Evolutionary conservation across 2,113 vertebrate genomes (phyloP), one percentile per base, ranked within the genome.

Genomic region (Megaceryle torquata): DNA sequence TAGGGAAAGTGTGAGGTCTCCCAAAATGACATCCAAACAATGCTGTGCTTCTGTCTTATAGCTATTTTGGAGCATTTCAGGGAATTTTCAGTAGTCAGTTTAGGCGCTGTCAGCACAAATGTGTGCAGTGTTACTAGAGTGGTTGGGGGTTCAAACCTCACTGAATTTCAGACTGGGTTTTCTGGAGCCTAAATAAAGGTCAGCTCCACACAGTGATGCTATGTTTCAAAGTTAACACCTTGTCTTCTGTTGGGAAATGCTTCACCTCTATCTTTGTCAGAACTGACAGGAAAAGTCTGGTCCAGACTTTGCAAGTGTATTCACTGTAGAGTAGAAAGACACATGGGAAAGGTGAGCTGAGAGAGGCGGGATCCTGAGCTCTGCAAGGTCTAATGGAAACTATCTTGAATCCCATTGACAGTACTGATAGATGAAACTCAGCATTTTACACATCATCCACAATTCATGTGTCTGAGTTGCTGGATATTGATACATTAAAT

Each of bases 391-490:
- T 67, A 15, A 14, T 10, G 17, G 16, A 43, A 85, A 15, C 82
- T 5, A 5, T 28, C 54, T 35, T 24, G 51, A 12, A 31, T 56
- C n/a, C 10, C 59, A 11, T 0, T 1, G 37, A 13, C 5, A 24
- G 41, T 7, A 59, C 72, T 5, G 15, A 7, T 5, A 26, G 25
- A 5, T 68, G 48, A 75, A 89, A 71, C 7, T 10, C 51, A 35
- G 19, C 7, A 2, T 29, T 57, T 15, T 33, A 43, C 8, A 13
- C 28, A 31, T 53, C n/a, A 35, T 26, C 39, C 50, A 4, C 57
- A 57, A 7, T 28, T 77, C 2, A 0, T 8, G 7, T 54, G n/a
- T 44, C 50, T 39, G 71, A 63, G 46, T 8, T 2, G 0, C 28
- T 51, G 41, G 63, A 4, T n/a, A 25, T 44, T 89, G 75, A 28